A percentile compares a stretch with the other conserved stretches of the same genome.
phyloP scores from a whole-genome alignment of 2,797 vertebrate genomes.

The Syndactyla subalaris region DNA sequence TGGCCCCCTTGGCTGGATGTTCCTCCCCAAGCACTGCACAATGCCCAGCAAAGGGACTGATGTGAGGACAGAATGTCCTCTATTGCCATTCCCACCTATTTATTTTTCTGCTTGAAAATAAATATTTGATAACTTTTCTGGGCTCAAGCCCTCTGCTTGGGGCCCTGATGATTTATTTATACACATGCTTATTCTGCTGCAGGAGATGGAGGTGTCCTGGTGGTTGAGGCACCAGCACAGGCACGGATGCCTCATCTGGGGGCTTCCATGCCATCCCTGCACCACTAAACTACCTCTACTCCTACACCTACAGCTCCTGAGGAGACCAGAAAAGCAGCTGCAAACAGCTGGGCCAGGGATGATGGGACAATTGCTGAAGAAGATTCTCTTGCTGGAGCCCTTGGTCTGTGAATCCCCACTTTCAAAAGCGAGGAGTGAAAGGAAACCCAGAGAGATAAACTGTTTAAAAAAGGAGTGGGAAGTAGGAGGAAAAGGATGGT shows the following conservation, averaged over 20 bases:
- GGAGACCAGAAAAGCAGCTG: background rate
- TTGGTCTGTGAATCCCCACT: background rate
- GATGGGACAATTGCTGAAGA: background rate
- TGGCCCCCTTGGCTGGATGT: background rate
- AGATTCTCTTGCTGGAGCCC: background rate
- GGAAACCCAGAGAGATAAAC: background rate
- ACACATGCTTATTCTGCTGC: background rate
- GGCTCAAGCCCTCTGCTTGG: background rate
- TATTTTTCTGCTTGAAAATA: slow-evolving; percentile 20
- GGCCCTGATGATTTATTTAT: slow-evolving; percentile 44
- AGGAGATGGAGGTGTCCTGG: background rate
- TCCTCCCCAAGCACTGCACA: background rate
- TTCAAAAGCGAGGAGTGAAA: background rate
- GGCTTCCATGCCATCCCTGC: background rate
- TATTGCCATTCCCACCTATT: background rate
- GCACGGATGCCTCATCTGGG: background rate
- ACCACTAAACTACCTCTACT: background rate
- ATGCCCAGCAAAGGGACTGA: background rate
- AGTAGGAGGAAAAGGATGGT: background rate
- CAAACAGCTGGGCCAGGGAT: background rate
- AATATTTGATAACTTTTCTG: slow-evolving; percentile 51
- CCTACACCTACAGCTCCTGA: background rate
- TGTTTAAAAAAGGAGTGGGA: background rate
- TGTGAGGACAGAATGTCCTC: background rate
- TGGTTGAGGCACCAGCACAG: background rate